Percentiles rank a stretch among this genome's conserved stretches.
phyloP scores from a whole-genome alignment of 35 echinoderm and acorn worm species.

The Strongylocentrotus purpuratus region DNA sequence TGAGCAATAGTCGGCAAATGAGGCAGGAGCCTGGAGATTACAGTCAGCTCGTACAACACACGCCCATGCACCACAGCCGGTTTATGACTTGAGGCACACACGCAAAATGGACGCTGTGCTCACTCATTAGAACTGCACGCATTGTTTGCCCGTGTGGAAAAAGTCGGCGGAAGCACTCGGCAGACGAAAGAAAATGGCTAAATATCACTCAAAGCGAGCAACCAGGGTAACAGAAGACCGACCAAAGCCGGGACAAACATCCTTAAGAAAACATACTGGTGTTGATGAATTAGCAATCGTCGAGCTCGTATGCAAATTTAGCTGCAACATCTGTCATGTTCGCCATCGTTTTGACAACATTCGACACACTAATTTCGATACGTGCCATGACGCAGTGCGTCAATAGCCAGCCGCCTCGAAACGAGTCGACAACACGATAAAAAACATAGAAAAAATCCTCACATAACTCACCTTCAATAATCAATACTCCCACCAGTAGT shows the following conservation, averaged over 20 bases:
- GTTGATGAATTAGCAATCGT: not conserved
- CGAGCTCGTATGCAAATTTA: constrained; percentile 36
- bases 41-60: constrained; percentile 34
- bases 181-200: constrained; percentile 2
- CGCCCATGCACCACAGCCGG: constrained; percentile 39
- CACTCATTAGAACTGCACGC: not conserved
- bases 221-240: not conserved
- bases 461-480: not conserved
- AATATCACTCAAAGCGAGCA: not conserved
- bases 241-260: not conserved
- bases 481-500: not conserved
- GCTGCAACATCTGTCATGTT: constrained; percentile 50
- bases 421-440: constrained; percentile 35
- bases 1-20: not conserved
- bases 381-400: constrained; percentile 56
- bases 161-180: constrained; percentile 44
- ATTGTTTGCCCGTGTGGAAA: constrained; percentile 42
- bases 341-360: constrained; percentile 38
- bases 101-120: constrained; percentile 33
- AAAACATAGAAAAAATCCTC: not conserved
- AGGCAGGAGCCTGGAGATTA: not conserved
- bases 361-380: constrained; percentile 49
- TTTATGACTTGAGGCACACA: constrained; percentile 42
- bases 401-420: constrained; percentile 46
- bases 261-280: not conserved